Evolutionary conservation across 2,797 vertebrate species (phyloP).

Genomic region (Acestrorhynchus altus): DNA sequence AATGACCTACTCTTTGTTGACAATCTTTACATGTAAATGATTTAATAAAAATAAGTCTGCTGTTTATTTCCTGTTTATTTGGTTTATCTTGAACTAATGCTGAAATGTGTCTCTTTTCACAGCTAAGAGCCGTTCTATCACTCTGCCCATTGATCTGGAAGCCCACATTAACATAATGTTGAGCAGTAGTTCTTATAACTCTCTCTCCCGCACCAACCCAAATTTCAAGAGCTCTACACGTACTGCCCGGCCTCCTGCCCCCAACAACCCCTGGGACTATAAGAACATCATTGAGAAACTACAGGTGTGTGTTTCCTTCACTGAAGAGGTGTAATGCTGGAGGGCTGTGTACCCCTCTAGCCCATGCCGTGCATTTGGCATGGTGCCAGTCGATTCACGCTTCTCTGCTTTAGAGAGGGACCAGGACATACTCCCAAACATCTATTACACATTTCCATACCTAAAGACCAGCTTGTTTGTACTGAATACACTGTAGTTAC

Average conservation of each 20-base stretch:
- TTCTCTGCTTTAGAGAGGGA: too few species aligned
- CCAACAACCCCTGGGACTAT: constrained; percentile 95
- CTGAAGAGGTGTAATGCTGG: background rate
- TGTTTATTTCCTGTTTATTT: too few species aligned
- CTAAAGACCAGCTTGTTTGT: too few species aligned
- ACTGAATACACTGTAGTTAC: too few species aligned
- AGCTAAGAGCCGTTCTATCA: constrained; percentile 92
- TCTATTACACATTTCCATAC: too few species aligned
- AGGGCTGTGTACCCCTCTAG: too few species aligned
- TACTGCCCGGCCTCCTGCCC: constrained; percentile 69
- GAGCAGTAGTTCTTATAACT: constrained; percentile 77
- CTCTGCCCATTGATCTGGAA: constrained; percentile 89
- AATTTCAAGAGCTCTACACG: constrained; percentile 84
- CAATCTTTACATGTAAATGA: too few species aligned
- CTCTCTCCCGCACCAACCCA: constrained; percentile 79
- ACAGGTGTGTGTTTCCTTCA: constrained; percentile 77
- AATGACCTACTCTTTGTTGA: too few species aligned
- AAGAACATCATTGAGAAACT: constrained; percentile 98
- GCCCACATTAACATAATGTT: constrained; percentile 86
- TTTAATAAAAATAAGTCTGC: background rate
- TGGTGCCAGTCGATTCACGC: too few species aligned
- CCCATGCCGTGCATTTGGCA: background rate
- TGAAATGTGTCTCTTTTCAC: background rate
- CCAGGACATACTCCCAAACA: too few species aligned
- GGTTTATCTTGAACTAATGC: background rate